These are phyloP conservation scores for Lottia scabra DNA, from an alignment of 2,888 invertebrate species.

Conservation along the genomic window DNA sequence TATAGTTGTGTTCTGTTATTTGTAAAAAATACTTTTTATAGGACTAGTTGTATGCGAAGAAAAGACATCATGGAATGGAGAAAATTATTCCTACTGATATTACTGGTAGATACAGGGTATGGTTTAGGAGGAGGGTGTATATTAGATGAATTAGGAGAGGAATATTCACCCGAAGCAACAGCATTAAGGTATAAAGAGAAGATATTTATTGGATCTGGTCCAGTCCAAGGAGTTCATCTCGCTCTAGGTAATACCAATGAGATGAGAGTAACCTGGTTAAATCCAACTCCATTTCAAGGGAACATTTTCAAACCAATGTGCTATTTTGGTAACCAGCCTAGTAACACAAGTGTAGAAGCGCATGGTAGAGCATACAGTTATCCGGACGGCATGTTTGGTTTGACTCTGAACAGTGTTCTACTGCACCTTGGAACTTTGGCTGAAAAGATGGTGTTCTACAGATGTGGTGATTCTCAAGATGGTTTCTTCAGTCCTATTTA, in stretches of 20 bases:
- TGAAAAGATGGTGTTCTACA: slow-evolving; percentile 12
- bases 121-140: slow-evolving; percentile 12
- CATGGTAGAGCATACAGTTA: slow-evolving; percentile 25
- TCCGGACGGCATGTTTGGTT: slow-evolving; percentile 26
- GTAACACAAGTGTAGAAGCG: background rate
- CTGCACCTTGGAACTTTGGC: slow-evolving; percentile 22
- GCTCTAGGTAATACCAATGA: slow-evolving; percentile 14
- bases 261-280: slow-evolving; percentile 27
- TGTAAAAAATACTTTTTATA: no score
- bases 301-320: slow-evolving; percentile 18
- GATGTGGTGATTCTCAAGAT: slow-evolving; percentile 27
- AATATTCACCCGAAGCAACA: background rate
- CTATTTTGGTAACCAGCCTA: slow-evolving; percentile 7
- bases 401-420: slow-evolving; percentile 27
- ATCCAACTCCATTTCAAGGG: background rate
- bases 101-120: background rate
- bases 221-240: slow-evolving; percentile 28
- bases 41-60: no score
- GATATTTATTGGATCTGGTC: slow-evolving; percentile 7
- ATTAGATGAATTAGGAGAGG: background rate
- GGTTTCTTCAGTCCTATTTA: slow-evolving; percentile 23
- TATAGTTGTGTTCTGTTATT: no score
- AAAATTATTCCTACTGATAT: background rate
- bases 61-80: background rate
- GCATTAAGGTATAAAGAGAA: background rate